These are phyloP conservation scores for Serrognathus titanus DNA, from an alignment of 2,888 invertebrate species.

Conservation along the genomic window DNA sequence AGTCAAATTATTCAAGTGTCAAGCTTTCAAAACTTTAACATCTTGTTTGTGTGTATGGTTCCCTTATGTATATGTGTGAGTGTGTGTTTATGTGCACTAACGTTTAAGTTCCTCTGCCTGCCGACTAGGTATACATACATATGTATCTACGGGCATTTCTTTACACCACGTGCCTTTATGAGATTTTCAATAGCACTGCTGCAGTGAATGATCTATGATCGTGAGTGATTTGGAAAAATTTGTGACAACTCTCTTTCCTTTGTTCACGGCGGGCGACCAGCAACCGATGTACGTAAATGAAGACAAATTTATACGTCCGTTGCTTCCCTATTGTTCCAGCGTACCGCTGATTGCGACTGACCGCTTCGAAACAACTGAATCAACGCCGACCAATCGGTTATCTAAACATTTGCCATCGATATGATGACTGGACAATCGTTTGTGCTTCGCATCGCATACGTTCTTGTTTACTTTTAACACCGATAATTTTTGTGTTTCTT, in stretches of 20 bases:
- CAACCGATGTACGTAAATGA: slow-evolving; percentile 47
- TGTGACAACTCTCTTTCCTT: slow-evolving; percentile 42
- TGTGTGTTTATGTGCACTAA: too few species aligned
- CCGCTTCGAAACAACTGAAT: slow-evolving; percentile 31
- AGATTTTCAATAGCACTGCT: too few species aligned
- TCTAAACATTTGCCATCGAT: slow-evolving; percentile 28
- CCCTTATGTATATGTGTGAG: neutral
- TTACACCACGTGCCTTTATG: too few species aligned
- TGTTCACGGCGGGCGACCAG: slow-evolving; percentile 47
- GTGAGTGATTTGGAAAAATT: slow-evolving; percentile 19
- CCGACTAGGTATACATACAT: too few species aligned
- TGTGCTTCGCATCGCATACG: slow-evolving; percentile 9
- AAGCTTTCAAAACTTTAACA: slow-evolving; percentile 11
- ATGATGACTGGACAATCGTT: slow-evolving; percentile 26
- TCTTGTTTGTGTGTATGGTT: slow-evolving; percentile 9
- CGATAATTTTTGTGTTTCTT: neutral
- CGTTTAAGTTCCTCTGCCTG: too few species aligned
- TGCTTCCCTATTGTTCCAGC: slow-evolving; percentile 32
- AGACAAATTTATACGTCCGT: slow-evolving; percentile 47
- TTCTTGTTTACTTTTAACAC: neutral
- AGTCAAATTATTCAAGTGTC: slow-evolving; percentile 12
- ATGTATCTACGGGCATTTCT: too few species aligned
- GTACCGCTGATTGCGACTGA: slow-evolving; percentile 43
- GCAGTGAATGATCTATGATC: slow-evolving; percentile 8
- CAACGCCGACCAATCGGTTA: slow-evolving; percentile 29